Base-by-base conservation (phyloP, 2,888 invertebrate species). In the Apocheima hispidaria region DNA sequence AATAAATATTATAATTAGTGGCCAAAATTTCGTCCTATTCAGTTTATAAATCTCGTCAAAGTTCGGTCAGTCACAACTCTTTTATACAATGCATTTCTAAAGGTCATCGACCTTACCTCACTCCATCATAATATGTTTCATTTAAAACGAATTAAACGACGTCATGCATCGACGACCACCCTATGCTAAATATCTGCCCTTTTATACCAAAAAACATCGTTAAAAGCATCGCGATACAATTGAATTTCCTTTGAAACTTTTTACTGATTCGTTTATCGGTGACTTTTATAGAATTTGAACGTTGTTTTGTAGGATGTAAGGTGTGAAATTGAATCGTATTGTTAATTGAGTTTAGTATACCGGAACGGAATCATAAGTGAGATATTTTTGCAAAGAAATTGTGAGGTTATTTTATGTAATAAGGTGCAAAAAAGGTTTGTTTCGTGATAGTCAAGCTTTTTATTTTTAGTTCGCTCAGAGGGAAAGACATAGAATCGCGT, bases 151-250 rank as follows among this genome's bases (percentile, higher is more conserved):
- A 82, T 62, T 62, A 81, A 81, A 74, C 74, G 81, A 83, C 82
- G 84, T 73, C 65, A 75, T 75, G 85, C 79, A 76, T 75, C 76
- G 86, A 53, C 83, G 74, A 63, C 54, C 88, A 89, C 89, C 89
- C 89, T 79, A 83, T 63, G 70, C 70, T 60, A 72, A 73, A 73
- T 65, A 44, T 48, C 54, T 43, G 53, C 62, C 65, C 63, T 64
- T 54, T 20, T n/a, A 28, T 23, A 3, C 14, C 6, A 4, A 58
- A 50, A 70, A 53, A 28, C 43, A 44, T 68, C 73, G 59, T 54
- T 56, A 55, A 23, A 16, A 10, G 0, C n/a, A 1, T n/a, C 1
- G 18, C 9, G 2, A 18, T 60, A 69, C 56, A 43, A 58, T 20
- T 62, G 52, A 62, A 60, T 56, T 57, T 55, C n/a, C 46, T 2